Evolutionary conservation across 2,113 vertebrate species (phyloP).

Genomic region (Psittacara wagleri): DNA sequence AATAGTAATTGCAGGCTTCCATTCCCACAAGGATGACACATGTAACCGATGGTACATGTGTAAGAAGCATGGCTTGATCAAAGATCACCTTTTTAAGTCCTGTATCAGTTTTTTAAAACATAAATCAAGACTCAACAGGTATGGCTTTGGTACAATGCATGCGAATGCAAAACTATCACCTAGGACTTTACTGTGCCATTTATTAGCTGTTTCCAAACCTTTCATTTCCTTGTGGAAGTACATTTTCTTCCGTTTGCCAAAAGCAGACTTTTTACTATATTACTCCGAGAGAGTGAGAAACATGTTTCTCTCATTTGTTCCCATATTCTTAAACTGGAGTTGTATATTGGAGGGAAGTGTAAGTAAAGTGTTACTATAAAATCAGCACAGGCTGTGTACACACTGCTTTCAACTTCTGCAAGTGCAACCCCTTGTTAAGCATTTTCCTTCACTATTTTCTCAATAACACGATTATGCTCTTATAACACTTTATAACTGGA

Average conservation of each 20-base stretch:
- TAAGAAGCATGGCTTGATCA: not conserved
- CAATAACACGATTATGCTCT: not conserved
- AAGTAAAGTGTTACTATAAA: not conserved
- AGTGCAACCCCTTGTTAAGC: not conserved
- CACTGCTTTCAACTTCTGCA: not conserved
- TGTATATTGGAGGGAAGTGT: not conserved
- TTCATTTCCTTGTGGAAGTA: not conserved
- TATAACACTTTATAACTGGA: not conserved
- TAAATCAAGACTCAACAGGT: not conserved
- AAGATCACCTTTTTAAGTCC: not conserved
- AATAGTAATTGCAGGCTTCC: not conserved
- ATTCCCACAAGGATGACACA: not conserved
- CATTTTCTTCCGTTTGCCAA: not conserved
- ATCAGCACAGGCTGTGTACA: not conserved
- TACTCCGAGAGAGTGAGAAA: not conserved
- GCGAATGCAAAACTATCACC: not conserved
- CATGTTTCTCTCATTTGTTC: not conserved
- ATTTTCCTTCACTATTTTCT: not conserved
- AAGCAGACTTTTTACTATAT: not conserved
- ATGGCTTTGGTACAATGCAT: not conserved
- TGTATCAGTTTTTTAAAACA: not conserved
- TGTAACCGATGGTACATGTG: not conserved
- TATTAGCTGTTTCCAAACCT: not conserved
- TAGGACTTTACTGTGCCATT: not conserved
- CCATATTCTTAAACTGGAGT: not conserved